phyloP scores from a whole-genome alignment of 2,797 vertebrate genomes.

The Ptychobarbus kaznakovi region DNA sequence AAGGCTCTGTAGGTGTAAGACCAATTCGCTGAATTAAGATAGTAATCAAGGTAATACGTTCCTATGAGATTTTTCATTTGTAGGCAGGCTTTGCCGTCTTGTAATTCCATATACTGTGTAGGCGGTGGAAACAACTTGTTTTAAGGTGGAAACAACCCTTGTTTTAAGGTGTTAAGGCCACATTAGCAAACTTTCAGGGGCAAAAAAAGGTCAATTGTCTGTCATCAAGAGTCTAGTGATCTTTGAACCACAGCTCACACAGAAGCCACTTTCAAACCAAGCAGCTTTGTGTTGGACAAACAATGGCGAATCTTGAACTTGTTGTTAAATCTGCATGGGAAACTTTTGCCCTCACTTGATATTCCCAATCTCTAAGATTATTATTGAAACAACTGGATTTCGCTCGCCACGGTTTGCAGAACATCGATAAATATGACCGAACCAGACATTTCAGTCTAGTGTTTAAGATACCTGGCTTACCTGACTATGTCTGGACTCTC shows the following conservation, averaged over 20 bases:
- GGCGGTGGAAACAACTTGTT: not conserved
- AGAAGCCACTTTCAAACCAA: not conserved
- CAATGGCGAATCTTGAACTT: not conserved
- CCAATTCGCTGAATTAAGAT: not conserved
- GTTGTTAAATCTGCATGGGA: not conserved
- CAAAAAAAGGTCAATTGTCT: not conserved
- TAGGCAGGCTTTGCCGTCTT: not conserved
- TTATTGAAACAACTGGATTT: not conserved
- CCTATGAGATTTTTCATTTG: not conserved
- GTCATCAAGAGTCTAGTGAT: not conserved
- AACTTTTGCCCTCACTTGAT: not conserved
- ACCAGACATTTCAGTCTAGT: not conserved
- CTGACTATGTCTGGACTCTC: constrained; percentile 98
- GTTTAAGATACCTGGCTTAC: constrained; percentile 72
- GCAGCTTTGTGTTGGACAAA: not conserved
- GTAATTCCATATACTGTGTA: not conserved
- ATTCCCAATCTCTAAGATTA: not conserved
- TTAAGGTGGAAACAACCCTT: not conserved
- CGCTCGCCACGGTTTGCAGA: not conserved
- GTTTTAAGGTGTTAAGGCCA: not conserved
- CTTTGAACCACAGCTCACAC: not conserved
- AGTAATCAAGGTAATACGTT: not conserved
- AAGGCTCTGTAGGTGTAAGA: not conserved
- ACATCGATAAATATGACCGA: not conserved
- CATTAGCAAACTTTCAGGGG: not conserved